These are phyloP conservation scores for Oryzias celebensis DNA, from an alignment of 2,113 vertebrate genomes.

Conservation along the genomic window DNA sequence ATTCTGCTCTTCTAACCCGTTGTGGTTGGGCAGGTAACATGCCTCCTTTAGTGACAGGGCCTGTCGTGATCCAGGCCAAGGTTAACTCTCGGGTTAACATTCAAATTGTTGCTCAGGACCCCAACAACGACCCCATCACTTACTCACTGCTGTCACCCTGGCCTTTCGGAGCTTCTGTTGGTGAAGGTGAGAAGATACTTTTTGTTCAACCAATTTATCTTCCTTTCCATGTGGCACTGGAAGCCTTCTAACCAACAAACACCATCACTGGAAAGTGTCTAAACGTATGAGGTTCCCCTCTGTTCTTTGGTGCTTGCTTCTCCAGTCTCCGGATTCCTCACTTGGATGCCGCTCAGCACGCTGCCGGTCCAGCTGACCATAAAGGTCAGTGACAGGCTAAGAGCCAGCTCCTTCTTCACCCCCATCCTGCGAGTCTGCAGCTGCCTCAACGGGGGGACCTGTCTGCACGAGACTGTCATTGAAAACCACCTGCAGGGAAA, in stretches of 20 bases:
- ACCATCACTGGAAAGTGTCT: too few relatives aligned
- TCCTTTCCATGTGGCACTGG: background rate
- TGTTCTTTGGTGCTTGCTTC: background rate
- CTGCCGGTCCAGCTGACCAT: constrained; percentile 72
- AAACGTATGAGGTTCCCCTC: background rate
- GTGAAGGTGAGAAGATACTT: constrained; percentile 61
- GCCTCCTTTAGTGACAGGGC: constrained; percentile 75
- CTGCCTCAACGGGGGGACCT: constrained; percentile 80
- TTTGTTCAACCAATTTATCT: background rate
- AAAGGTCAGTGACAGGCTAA: constrained; percentile 69
- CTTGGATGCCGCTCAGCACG: constrained; percentile 69
- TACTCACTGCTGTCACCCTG: constrained; percentile 76
- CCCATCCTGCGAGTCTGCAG: constrained; percentile 77
- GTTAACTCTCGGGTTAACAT: constrained; percentile 68
- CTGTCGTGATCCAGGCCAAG: constrained; percentile 69
- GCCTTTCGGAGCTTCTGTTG: constrained; percentile 66
- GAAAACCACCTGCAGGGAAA: constrained; percentile 74
- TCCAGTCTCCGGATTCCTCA: constrained; percentile 57
- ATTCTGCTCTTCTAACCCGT: constrained; percentile 10
- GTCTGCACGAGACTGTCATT: constrained; percentile 71
- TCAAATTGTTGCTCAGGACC: constrained; percentile 70
- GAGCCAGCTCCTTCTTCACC: constrained; percentile 71
- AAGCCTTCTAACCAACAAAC: too few relatives aligned
- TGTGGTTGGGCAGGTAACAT: constrained; percentile 69
- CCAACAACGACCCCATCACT: constrained; percentile 73